Conservation (phyloP, 2,113 vertebrate genomes). For the Notarius quadriscutis region DNA sequence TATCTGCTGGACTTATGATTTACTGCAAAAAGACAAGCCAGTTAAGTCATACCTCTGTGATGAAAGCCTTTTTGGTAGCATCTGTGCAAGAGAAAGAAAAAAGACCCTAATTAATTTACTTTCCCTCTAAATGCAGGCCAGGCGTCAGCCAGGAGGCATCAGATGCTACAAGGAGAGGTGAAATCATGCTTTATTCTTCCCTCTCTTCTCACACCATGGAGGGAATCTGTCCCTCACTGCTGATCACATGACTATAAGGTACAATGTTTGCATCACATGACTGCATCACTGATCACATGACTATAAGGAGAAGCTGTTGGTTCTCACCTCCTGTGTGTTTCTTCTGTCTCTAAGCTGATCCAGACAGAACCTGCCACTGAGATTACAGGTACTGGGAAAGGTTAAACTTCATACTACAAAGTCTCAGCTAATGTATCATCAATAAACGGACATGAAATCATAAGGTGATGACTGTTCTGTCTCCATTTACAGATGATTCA, state of each 20-base stretch:
- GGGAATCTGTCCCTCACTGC: background rate
- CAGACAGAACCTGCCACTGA: constrained; percentile 6
- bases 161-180: constrained; percentile 4
- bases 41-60: constrained; percentile 54
- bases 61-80: constrained; percentile 48
- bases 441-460: background rate
- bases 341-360: constrained; percentile 2
- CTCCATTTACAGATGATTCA: constrained; percentile 11
- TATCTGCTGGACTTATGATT: constrained; percentile 18
- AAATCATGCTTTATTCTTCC: background rate
- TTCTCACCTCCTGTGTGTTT: background rate
- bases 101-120: constrained; percentile 18
- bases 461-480: background rate
- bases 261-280: too few relatives aligned
- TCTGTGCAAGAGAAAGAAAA: constrained; percentile 41
- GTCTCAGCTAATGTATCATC: background rate
- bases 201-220: background rate
- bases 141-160: background rate
- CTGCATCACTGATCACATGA: background rate
- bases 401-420: background rate
- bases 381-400: background rate
- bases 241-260: background rate
- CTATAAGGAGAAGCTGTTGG: background rate
- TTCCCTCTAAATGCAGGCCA: constrained; percentile 8
- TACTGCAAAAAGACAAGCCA: background rate